phyloP scores from a whole-genome alignment of 2,888 invertebrate species.

The Parapristionchus giblindavisi region DNA sequence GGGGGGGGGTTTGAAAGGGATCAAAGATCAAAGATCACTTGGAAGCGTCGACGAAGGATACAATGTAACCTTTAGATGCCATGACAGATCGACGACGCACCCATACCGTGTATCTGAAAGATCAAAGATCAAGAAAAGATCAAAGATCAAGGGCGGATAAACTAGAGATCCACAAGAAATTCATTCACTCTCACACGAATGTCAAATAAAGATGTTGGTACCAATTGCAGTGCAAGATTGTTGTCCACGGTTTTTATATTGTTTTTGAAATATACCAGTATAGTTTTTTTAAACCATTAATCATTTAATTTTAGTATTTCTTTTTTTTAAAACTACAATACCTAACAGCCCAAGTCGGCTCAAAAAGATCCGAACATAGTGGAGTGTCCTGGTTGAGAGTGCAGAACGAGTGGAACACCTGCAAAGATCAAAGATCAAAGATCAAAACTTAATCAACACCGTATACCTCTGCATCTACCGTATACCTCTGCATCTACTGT shows the following conservation, averaged over 20 bases:
- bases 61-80: constrained; percentile 67
- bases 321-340: constrained; percentile 25
- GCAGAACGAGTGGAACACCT: constrained; percentile 60
- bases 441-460: no score
- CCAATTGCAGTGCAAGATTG: no score
- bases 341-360: constrained; percentile 66
- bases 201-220: no score
- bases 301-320: constrained; percentile 16
- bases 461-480: background rate
- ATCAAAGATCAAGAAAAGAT: constrained; percentile 20
- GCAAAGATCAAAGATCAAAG: background rate
- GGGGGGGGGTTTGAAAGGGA: background rate
- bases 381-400: constrained; percentile 43
- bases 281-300: no score
- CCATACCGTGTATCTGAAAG: constrained; percentile 65
- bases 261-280: no score
- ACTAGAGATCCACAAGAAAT: no score
- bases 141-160: background rate
- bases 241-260: no score
- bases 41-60: constrained; percentile 47
- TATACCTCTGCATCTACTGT: constrained; percentile 1
- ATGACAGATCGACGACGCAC: constrained; percentile 67
- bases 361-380: constrained; percentile 53
- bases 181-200: no score
- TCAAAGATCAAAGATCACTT: constrained; percentile 18